phyloP scores from a whole-genome alignment of 2,888 invertebrate species.

The Xestia ashworthii region DNA sequence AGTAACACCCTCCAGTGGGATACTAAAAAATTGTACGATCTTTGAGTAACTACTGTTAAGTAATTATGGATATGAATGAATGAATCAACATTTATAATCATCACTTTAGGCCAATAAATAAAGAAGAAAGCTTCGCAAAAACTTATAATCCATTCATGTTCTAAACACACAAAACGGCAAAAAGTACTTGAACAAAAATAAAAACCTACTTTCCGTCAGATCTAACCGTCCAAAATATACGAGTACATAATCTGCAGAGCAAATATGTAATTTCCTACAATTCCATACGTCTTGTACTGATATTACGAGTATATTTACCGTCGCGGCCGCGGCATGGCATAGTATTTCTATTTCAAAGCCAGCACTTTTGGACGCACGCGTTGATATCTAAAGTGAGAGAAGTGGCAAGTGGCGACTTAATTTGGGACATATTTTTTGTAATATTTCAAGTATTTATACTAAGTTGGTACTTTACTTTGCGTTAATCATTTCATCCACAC shows the following conservation, averaged over 20 bases:
- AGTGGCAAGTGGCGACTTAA: not conserved
- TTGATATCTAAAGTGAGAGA: slow-evolving; percentile 55
- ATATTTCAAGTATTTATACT: not conserved
- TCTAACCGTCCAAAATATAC: not conserved
- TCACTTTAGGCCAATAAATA: not conserved
- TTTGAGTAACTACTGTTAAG: not conserved
- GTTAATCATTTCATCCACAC: not conserved
- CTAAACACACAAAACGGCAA: slow-evolving; percentile 15
- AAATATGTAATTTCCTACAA: slow-evolving; percentile 30
- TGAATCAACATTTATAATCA: no score
- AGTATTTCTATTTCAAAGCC: not conserved
- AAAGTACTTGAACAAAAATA: slow-evolving; percentile 2
- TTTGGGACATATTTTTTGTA: not conserved
- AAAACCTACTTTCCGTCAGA: slow-evolving; percentile 23
- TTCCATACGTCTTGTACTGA: not conserved
- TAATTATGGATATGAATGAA: not conserved
- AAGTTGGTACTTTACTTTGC: not conserved
- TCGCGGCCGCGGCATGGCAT: slow-evolving; percentile 13
- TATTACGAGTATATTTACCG: slow-evolving; percentile 19
- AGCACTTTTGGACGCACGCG: slow-evolving; percentile 47
- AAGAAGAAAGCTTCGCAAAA: not conserved
- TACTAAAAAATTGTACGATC: no score
- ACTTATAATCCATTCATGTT: not conserved
- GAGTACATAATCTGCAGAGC: slow-evolving; percentile 4
- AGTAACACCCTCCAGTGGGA: not conserved